These are phyloP conservation scores for Irena cyanogastra DNA, from an alignment of 2,113 vertebrate species.

Conservation along the genomic window DNA sequence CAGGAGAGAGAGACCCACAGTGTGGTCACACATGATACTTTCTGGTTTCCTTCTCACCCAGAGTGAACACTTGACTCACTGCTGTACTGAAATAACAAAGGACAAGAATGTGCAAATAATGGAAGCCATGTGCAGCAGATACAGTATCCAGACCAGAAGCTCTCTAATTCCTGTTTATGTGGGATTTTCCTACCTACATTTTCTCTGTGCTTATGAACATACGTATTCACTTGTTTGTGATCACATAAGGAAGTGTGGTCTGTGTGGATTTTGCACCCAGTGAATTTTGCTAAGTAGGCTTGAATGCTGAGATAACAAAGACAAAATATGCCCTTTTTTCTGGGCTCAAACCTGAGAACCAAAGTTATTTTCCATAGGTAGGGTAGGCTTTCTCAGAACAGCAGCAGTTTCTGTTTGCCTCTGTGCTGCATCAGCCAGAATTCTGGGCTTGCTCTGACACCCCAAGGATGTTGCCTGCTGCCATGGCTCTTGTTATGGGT, in stretches of 20 bases:
- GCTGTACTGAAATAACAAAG: neutral
- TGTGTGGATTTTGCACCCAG: neutral
- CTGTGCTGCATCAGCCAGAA: neutral
- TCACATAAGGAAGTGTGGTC: neutral
- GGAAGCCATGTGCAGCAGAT: neutral
- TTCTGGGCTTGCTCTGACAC: neutral
- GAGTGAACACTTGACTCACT: neutral
- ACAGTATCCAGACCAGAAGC: neutral
- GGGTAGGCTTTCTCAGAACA: neutral
- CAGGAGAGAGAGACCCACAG: neutral
- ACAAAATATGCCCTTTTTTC: neutral
- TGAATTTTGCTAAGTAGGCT: neutral
- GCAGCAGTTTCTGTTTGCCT: neutral
- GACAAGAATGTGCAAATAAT: neutral
- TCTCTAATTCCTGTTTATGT: neutral
- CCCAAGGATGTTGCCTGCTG: neutral
- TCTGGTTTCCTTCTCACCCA: neutral
- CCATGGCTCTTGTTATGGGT: neutral
- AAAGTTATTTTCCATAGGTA: neutral
- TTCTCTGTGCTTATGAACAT: neutral
- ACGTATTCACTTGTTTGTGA: neutral
- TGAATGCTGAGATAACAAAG: neutral
- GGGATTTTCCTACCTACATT: neutral
- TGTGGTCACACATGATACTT: neutral
- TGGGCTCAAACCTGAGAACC: neutral